Percentiles rank a stretch among this genome's conserved stretches.
Evolutionary conservation across 2,113 vertebrate genomes (phyloP).

Genomic region (Platysternon megacephalum): DNA sequence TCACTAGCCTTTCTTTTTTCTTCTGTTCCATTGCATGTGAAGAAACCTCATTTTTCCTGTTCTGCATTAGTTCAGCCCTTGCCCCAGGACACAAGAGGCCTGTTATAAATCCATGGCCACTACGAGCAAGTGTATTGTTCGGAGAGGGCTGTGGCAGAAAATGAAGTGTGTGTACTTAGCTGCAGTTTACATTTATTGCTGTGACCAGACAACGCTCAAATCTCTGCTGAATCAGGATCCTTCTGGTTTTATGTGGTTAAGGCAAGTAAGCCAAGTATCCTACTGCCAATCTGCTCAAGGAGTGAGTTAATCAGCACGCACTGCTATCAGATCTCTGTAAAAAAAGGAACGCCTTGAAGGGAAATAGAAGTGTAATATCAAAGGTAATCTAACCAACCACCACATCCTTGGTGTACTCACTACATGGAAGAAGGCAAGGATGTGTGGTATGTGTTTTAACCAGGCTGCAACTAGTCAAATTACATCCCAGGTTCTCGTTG

Average conservation of each 20-base stretch:
- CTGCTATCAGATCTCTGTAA: neutral
- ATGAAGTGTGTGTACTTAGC: neutral
- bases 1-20: neutral
- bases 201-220: neutral
- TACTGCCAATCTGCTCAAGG: neutral
- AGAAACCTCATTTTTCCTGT: neutral
- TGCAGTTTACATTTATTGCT: neutral
- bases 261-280: neutral
- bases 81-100: neutral
- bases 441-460: neutral
- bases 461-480: neutral
- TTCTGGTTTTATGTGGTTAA: neutral
- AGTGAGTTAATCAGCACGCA: neutral
- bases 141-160: neutral
- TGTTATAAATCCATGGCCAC: neutral
- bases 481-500: neutral
- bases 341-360: neutral
- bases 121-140: neutral
- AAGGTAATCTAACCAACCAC: neutral
- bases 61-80: neutral
- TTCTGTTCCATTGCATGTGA: neutral
- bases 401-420: neutral
- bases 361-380: neutral
- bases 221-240: neutral
- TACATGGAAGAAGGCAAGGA: neutral